Evolutionary conservation across 2,113 vertebrate species (phyloP).

Genomic region (crab-eating macaque (Macaca fascicularis)): T2T-MFA8v1.1 NC_088394.1:64513001-64513500

Average conservation of each 20-base stretch:
- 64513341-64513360: not conserved
- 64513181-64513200: not conserved
- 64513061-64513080: not conserved
- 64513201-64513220: not conserved
- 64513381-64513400: constrained; percentile 55
- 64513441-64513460: constrained; percentile 18
- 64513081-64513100: not conserved
- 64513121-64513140: not conserved
- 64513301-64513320: not conserved
- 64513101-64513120: not conserved
- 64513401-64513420: constrained; percentile 4
- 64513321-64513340: not conserved
- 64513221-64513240: not conserved
- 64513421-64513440: constrained; percentile 29
- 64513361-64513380: constrained; percentile 34
- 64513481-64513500: not conserved
- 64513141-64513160: not conserved
- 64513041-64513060: not conserved
- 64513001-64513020: constrained; percentile 9
- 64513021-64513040: not conserved
- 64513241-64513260: constrained; percentile 20
- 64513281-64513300: not conserved
- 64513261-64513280: constrained; percentile 9
- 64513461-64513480: constrained; percentile 4
- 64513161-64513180: not conserved